phyloP scores from a whole-genome alignment of 2,113 vertebrate genomes.

The Crypturellus undulatus region DNA sequence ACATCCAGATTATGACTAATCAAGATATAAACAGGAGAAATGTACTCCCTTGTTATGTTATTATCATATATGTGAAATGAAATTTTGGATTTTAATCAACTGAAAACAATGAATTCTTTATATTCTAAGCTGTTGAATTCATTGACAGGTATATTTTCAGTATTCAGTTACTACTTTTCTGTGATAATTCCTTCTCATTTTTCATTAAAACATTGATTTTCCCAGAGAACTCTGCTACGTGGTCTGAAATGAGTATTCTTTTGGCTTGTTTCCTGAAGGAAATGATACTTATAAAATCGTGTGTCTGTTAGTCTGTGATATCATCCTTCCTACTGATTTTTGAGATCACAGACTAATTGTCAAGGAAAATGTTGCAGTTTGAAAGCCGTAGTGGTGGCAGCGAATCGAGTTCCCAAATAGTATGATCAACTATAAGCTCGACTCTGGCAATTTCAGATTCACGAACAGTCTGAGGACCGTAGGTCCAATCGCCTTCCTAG shows the following conservation, averaged over 20 bases:
- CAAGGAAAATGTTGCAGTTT: too few relatives aligned
- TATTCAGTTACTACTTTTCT: not conserved
- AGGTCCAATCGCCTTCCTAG: too few relatives aligned
- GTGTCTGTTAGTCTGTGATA: not conserved
- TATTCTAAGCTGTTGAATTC: not conserved
- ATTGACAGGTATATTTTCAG: not conserved
- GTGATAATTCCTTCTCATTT: not conserved
- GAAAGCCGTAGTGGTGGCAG: too few relatives aligned
- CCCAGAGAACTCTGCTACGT: not conserved
- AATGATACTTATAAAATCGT: not conserved
- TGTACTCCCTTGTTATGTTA: not conserved
- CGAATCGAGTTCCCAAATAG: too few relatives aligned
- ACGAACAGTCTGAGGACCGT: too few relatives aligned
- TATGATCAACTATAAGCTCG: too few relatives aligned
- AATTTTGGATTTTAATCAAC: not conserved
- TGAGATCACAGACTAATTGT: not conserved
- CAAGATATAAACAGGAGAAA: not conserved
- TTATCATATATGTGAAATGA: not conserved
- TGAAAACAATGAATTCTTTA: not conserved
- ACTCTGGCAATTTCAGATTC: too few relatives aligned
- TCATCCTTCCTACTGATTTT: not conserved
- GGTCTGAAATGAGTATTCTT: not conserved
- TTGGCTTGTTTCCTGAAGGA: constrained; percentile 13
- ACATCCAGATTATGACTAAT: not conserved
- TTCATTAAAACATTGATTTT: not conserved